A percentile compares a stretch with the other conserved stretches of the same genome.
These are phyloP conservation scores for Orthosia gothica DNA, from an alignment of 2,888 invertebrate species.

Conservation along the genomic window DNA sequence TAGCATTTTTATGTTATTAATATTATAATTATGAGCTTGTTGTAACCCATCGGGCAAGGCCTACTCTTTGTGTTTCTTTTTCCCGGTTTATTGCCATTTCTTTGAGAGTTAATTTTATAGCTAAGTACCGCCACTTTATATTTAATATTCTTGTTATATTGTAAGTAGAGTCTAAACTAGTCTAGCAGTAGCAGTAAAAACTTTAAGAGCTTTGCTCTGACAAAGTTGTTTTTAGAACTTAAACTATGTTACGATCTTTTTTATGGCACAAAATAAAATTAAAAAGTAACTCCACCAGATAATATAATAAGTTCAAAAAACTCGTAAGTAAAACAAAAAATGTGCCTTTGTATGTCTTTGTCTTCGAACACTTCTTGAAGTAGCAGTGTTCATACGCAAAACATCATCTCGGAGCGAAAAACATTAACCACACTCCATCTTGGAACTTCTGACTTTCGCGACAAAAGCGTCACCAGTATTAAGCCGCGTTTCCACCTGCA, in stretches of 20 bases:
- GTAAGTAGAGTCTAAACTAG: neutral
- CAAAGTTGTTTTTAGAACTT: conserved; percentile 20
- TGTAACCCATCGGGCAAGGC: too few species aligned
- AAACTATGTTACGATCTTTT: conserved; percentile 11
- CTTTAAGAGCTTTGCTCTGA: conserved; percentile 4
- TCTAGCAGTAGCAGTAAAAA: conserved; percentile 11
- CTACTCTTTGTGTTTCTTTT: too few species aligned
- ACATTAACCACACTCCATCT: too few species aligned
- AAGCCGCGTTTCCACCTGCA: neutral
- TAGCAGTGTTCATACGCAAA: too few species aligned
- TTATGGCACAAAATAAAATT: conserved; percentile 2
- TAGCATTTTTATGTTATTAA: too few species aligned
- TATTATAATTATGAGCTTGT: too few species aligned
- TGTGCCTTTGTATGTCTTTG: neutral
- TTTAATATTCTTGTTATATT: conserved; percentile 1
- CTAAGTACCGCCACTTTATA: neutral
- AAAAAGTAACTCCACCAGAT: neutral
- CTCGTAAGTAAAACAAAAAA: neutral
- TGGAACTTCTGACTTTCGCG: neutral
- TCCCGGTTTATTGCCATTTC: neutral
- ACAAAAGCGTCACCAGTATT: neutral
- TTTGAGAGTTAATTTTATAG: neutral
- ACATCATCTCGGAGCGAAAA: neutral
- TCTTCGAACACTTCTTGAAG: neutral
- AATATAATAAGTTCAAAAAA: conserved; percentile 2